Percentiles rank a stretch among this genome's conserved stretches.
Evolutionary conservation across 1,140 invertebrate species (phyloP).

Genomic region (Eciton burchellii): DNA sequence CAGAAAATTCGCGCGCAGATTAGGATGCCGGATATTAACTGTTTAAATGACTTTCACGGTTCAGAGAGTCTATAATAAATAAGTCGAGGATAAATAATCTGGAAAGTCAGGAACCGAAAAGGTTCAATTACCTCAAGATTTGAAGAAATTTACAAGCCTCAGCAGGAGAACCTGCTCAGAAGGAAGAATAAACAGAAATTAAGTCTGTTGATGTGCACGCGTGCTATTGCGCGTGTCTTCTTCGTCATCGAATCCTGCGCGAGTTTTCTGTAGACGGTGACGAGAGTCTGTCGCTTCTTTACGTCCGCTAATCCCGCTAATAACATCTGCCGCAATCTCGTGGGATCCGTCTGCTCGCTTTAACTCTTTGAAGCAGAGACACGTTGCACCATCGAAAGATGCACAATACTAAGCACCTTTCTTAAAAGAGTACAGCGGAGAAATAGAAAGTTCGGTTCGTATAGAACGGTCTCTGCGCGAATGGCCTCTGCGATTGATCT

Average conservation of each 20-base stretch:
- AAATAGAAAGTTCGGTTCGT: neutral
- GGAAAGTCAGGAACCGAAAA: no score
- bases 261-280: neutral
- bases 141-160: no score
- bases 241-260: neutral
- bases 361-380: slow-evolving; percentile 30
- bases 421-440: neutral
- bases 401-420: neutral
- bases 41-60: neutral
- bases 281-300: slow-evolving; percentile 22
- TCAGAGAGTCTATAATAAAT: neutral
- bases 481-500: neutral
- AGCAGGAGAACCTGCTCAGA: no score
- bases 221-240: neutral
- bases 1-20: slow-evolving; percentile 43
- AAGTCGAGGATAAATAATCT: no score
- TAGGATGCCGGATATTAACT: neutral
- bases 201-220: no score
- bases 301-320: slow-evolving; percentile 23
- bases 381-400: neutral
- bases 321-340: neutral
- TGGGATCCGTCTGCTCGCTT: neutral
- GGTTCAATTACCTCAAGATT: no score
- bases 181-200: no score
- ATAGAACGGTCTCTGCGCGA: no score